Conservation (phyloP, 2,888 invertebrate genomes). For the Drosophila colorata region DNA sequence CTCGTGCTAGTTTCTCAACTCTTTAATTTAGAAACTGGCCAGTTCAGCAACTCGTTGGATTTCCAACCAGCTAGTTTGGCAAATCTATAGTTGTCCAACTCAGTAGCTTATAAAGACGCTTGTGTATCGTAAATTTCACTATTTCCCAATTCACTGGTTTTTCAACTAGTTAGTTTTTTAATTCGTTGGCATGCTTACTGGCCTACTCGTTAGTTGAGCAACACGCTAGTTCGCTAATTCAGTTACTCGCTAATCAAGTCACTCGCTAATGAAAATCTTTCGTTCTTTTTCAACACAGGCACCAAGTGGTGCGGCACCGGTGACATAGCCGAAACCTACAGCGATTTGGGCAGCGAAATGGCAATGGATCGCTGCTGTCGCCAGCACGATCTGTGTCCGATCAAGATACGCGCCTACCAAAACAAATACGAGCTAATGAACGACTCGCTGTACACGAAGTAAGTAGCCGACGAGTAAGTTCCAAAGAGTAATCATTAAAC, state of each 20-base stretch:
- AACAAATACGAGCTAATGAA: constrained; percentile 93
- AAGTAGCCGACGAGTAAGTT: constrained; percentile 62
- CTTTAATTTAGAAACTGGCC: too few relatives aligned
- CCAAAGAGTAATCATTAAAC: background rate
- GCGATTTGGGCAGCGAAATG: constrained; percentile 91
- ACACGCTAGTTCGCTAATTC: background rate
- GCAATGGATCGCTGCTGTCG: constrained; percentile 94
- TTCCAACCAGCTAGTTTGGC: too few relatives aligned
- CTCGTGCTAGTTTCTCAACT: too few relatives aligned
- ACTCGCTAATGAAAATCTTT: background rate
- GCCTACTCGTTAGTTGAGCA: background rate
- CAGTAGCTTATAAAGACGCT: too few relatives aligned
- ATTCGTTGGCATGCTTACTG: too few relatives aligned
- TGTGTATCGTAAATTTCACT: too few relatives aligned
- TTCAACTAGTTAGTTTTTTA: too few relatives aligned
- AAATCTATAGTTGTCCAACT: too few relatives aligned
- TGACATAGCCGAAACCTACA: constrained; percentile 93
- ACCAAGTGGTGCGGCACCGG: constrained; percentile 97
- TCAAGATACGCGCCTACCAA: constrained; percentile 88
- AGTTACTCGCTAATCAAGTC: background rate
- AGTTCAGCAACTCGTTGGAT: background rate
- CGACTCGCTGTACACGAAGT: constrained; percentile 93
- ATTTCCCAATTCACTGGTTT: too few relatives aligned
- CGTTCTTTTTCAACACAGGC: constrained; percentile 86
- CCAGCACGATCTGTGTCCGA: constrained; percentile 95